Evolutionary conservation across 2,797 vertebrate species (phyloP), one percentile per base, ranked within the genome.

Genomic region (Rhabdomys pumilio): DNA sequence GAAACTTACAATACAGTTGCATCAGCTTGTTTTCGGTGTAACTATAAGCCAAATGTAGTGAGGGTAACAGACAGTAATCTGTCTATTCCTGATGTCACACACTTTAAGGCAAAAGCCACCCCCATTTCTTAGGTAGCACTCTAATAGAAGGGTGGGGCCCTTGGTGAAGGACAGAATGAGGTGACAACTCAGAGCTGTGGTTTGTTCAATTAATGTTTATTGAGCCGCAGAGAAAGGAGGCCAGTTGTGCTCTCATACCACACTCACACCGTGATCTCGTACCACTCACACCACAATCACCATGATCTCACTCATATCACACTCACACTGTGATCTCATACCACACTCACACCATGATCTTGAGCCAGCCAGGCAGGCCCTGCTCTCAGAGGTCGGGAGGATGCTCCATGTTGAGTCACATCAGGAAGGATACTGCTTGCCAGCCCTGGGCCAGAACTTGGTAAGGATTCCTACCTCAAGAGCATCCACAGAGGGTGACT

Each of bases 121-220:
- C 69, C 38, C 47, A 72, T 77, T 92, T 73, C 31, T 22, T 0
- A 69, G 63, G 77, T 1, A 50, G 63, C 4, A 29, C 65, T 72
- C 53, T 82, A 69, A 12, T 34, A 26, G 59, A 87, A 86, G 72
- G 1, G 2, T 5, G 8, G 19, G 31, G 83, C 17, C 57, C 84
- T 91, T 72, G 17, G 6, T 19, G 22, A 59, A 79, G 67, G 57
- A 57, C 47, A 5, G 4, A 86, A 31, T 11, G 34, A 90, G 38
- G 47, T 55, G 6, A 95, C 53, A 53, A 96, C 34, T 69, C 12
- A 73, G 47, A 24, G 41, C 11, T 55, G 1, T 29, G 9, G 3
- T 61, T 65, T 50, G 53, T 1, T 69, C 50, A 55, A 41, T 55
- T 81, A 44, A 88, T 12, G 2, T 89, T 97, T 96, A 97, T 57